phyloP scores from a whole-genome alignment of 2,113 vertebrate genomes.

The Carettochelys insculpta region DNA sequence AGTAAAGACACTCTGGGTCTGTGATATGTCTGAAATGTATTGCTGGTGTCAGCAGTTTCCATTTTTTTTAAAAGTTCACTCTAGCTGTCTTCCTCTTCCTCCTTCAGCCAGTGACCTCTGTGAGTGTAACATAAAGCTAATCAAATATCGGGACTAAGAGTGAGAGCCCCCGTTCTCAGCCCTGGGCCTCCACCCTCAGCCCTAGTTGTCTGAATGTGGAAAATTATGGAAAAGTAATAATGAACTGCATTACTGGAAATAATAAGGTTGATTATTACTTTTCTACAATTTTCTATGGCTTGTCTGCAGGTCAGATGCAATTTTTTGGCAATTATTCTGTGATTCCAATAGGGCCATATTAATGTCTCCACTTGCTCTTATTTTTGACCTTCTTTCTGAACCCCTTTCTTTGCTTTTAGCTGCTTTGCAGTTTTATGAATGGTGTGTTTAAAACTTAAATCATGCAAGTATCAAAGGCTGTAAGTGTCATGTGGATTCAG shows the following conservation, averaged over 20 bases:
- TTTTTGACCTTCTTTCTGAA: background rate
- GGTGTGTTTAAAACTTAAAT: background rate
- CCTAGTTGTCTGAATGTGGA: too few species aligned
- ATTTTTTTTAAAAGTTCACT: accelerated
- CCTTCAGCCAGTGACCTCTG: background rate
- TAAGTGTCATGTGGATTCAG: background rate
- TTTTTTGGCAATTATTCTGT: too few species aligned
- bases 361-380: background rate
- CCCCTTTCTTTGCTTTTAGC: background rate
- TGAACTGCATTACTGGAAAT: too few species aligned
- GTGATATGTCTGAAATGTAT: background rate
- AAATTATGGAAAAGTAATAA: too few species aligned
- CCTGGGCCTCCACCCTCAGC: too few species aligned
- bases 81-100: background rate
- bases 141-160: background rate
- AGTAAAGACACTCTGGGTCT: background rate
- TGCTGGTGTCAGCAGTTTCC: background rate
- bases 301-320: too few species aligned
- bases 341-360: too few species aligned
- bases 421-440: background rate
- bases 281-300: too few species aligned
- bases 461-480: background rate
- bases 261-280: too few species aligned
- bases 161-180: too few species aligned
- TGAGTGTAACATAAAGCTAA: background rate